A percentile compares a stretch with the other conserved stretches of the same genome.
Evolutionary conservation across 2,113 vertebrate species (phyloP).

Genomic region (Salvelinus fontinalis): DNA sequence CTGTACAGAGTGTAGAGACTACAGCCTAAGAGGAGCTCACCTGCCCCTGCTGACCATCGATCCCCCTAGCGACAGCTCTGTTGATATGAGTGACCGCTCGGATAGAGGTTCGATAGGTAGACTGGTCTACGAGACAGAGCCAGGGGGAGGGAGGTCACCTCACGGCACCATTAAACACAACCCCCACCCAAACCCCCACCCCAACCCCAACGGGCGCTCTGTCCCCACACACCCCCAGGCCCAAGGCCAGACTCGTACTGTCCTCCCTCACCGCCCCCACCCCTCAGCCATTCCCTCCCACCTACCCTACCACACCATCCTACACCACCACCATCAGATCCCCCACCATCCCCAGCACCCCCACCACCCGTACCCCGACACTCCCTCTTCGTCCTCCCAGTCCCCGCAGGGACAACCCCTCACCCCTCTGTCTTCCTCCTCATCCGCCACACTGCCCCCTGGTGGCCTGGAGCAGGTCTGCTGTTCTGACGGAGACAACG

Average conservation of each 20-base stretch:
- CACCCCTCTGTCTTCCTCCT: constrained; percentile 76
- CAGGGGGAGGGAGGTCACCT: constrained; percentile 73
- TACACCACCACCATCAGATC: constrained; percentile 64
- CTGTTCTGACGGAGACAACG: constrained; percentile 89
- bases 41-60: constrained; percentile 90
- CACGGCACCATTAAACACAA: constrained; percentile 87
- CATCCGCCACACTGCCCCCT: constrained; percentile 67
- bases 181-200: constrained; percentile 70
- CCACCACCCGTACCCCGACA: constrained; percentile 77
- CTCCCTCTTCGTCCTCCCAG: constrained; percentile 74
- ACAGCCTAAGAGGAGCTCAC: constrained; percentile 83
- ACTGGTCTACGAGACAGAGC: constrained; percentile 85
- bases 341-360: constrained; percentile 72
- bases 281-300: constrained; percentile 80
- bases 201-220: constrained; percentile 57
- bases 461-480: constrained; percentile 73
- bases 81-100: constrained; percentile 91
- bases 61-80: constrained; percentile 91
- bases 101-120: constrained; percentile 86
- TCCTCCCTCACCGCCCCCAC: constrained; percentile 64
- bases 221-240: constrained; percentile 58
- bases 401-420: constrained; percentile 78
- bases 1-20: constrained; percentile 88
- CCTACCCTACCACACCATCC: constrained; percentile 67
- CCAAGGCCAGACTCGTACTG: constrained; percentile 71